These are phyloP conservation scores for Eretmocerus hayati DNA, from an alignment of 2,888 invertebrate species.

Conservation along the genomic window DNA sequence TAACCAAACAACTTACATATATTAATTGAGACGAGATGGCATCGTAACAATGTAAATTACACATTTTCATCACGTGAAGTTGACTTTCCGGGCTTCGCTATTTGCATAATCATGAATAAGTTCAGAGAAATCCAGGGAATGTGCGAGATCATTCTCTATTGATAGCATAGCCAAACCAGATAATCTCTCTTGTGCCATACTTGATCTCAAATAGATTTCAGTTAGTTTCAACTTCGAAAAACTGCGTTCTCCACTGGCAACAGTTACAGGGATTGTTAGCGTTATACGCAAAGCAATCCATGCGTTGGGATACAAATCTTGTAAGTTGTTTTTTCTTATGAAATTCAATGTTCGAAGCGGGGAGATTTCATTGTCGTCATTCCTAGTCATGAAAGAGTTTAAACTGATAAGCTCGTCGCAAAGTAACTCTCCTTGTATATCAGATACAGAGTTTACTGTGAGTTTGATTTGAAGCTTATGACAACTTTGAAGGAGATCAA, in stretches of 20 bases:
- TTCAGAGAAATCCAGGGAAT: background rate
- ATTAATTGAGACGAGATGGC: too few species aligned
- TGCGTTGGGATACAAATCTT: background rate
- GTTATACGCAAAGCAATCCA: background rate
- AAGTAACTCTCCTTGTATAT: constrained; percentile 14
- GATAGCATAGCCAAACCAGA: background rate
- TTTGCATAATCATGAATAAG: background rate
- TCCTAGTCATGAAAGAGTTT: background rate
- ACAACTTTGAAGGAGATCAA: constrained; percentile 8
- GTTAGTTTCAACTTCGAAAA: background rate
- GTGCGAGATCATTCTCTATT: background rate
- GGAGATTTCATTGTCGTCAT: too few species aligned
- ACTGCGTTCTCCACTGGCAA: background rate
- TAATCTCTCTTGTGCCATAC: background rate
- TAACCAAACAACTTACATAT: too few species aligned
- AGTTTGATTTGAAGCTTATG: constrained; percentile 17
- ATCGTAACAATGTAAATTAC: too few species aligned
- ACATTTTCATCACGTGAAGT: background rate
- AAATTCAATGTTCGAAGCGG: too few species aligned
- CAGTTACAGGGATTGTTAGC: background rate
- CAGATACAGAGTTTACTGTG: constrained; percentile 13
- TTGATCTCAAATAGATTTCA: background rate
- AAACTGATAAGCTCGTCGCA: background rate
- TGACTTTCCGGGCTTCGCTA: background rate
- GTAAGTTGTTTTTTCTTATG: too few species aligned